Conservation (phyloP, 1,140 invertebrate species). For the Lordiphosa stackelbergi region DNA sequence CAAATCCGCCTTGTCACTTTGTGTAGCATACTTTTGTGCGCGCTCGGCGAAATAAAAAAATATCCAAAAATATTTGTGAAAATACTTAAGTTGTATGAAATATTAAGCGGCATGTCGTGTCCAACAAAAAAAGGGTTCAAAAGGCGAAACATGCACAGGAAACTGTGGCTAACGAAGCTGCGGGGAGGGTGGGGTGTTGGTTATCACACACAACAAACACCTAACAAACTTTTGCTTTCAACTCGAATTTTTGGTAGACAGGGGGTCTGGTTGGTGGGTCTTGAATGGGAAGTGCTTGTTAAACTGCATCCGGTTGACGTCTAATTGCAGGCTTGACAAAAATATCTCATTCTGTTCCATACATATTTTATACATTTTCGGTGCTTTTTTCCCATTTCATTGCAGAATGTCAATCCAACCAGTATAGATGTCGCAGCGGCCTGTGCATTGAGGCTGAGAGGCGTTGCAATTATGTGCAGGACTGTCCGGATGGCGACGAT, state of each 20-base stretch:
- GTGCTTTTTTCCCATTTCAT: constrained; percentile 24
- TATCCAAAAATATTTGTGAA: constrained; percentile 70
- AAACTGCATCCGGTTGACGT: constrained; percentile 69
- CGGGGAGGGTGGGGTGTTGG: neutral
- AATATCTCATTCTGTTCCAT: constrained; percentile 1
- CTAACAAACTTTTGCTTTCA: constrained; percentile 72
- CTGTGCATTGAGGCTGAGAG: constrained; percentile 81
- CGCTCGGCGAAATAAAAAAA: constrained; percentile 33
- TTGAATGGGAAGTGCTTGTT: constrained; percentile 55
- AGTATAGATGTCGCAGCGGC: constrained; percentile 83
- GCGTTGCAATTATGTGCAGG: constrained; percentile 81
- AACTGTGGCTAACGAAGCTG: constrained; percentile 69
- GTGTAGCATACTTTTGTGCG: constrained; percentile 44
- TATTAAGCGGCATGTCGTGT: constrained; percentile 41
- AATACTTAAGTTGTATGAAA: constrained; percentile 65
- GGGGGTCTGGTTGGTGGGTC: neutral
- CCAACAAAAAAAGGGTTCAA: constrained; percentile 51
- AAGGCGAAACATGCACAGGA: constrained; percentile 65
- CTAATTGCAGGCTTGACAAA: constrained; percentile 51
- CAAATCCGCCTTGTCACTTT: constrained; percentile 67
- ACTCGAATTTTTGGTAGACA: constrained; percentile 25
- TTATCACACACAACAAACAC: constrained; percentile 51
- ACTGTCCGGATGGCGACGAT: constrained; percentile 82
- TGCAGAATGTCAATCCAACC: constrained; percentile 81
- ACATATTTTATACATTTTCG: constrained; percentile 31